phyloP scores from a whole-genome alignment of 2,113 vertebrate genomes.

The Carollia perspicillata region DNA sequence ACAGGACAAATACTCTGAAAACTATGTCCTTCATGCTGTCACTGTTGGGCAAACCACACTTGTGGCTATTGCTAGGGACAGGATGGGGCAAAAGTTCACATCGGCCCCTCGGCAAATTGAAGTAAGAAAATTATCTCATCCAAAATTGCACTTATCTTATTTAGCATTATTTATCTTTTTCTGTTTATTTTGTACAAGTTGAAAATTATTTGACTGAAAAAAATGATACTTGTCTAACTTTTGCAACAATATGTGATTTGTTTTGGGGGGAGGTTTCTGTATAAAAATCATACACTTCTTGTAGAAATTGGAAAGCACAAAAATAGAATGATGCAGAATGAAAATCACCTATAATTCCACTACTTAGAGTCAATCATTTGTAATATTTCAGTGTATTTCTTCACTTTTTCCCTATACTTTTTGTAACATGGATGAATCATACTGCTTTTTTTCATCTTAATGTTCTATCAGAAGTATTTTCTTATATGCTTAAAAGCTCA shows the following conservation, averaged over 20 bases:
- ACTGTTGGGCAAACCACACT: conserved; percentile 78
- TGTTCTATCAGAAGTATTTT: neutral
- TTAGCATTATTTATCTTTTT: neutral
- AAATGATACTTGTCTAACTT: conserved; percentile 2
- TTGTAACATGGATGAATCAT: neutral
- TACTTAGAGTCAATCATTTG: neutral
- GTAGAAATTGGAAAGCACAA: conserved; percentile 5
- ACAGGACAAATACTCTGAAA: conserved; percentile 73
- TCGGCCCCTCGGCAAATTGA: conserved; percentile 77
- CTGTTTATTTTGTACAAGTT: conserved; percentile 23
- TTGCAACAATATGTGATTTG: neutral
- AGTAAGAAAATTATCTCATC: conserved; percentile 53
- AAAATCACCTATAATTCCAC: neutral
- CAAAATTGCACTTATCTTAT: neutral
- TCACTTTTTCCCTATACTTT: neutral
- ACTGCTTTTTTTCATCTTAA: neutral
- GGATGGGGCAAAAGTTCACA: conserved; percentile 73
- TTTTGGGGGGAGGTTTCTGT: neutral
- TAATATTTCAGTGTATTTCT: neutral
- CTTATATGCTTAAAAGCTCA: neutral
- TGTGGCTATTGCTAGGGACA: conserved; percentile 76
- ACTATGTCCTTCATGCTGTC: conserved; percentile 75
- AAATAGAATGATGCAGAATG: neutral
- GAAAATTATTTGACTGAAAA: conserved; percentile 12
- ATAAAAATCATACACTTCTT: neutral